A percentile compares a stretch with the other conserved stretches of the same genome.
phyloP scores from a whole-genome alignment of 2,797 vertebrate genomes.

The Paratrypauchen microcephalus region DNA sequence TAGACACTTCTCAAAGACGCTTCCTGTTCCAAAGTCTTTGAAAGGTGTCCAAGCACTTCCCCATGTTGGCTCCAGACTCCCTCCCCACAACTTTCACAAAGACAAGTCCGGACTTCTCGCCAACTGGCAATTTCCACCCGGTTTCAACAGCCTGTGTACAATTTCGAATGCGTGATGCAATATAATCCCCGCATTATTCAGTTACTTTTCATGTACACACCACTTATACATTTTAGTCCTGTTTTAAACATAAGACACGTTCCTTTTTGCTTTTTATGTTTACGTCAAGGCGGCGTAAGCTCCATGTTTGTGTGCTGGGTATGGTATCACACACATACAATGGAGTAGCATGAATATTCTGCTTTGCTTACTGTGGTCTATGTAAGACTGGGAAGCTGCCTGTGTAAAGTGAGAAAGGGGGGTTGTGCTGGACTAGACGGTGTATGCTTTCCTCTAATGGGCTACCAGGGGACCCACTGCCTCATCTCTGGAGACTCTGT shows the following conservation, averaged over 20 bases:
- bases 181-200: conserved; percentile 39
- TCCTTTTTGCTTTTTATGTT: conserved; percentile 29
- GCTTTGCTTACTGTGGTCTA: conserved; percentile 58
- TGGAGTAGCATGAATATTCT: conserved; percentile 73
- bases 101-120: conserved; percentile 37
- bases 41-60: conserved; percentile 20
- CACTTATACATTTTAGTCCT: conserved; percentile 32
- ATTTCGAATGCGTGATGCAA: conserved; percentile 60
- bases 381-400: conserved; percentile 55
- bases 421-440: conserved; percentile 44
- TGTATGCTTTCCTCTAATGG: conserved; percentile 72
- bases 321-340: conserved; percentile 54
- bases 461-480: conserved; percentile 72
- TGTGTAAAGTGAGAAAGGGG: conserved; percentile 26
- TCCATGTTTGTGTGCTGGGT: conserved; percentile 31
- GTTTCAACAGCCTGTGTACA: conserved; percentile 56
- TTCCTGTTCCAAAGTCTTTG: conserved; percentile 34
- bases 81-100: conserved; percentile 26
- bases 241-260: conserved; percentile 51
- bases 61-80: conserved; percentile 18
- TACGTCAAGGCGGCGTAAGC: conserved; percentile 16
- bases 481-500: conserved; percentile 67
- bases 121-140: conserved; percentile 43
- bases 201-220: conserved; percentile 52
- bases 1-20: conserved; percentile 34